Evolutionary conservation across 2,888 invertebrate species (phyloP).

Genomic region (Orthonevra nobilis): DNA sequence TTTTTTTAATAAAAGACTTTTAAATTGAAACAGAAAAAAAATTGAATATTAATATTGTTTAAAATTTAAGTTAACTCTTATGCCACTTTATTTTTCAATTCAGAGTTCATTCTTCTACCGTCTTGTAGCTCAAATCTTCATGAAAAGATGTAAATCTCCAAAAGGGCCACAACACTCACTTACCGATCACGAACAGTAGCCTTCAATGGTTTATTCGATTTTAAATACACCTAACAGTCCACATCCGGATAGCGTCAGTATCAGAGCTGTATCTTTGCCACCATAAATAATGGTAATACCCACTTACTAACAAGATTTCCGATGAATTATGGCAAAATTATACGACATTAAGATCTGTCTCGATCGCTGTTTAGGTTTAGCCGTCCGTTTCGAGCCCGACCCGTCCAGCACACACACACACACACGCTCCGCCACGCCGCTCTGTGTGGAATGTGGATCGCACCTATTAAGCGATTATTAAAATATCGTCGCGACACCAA

Average conservation of each 20-base stretch:
- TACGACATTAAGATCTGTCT: constrained; percentile 70
- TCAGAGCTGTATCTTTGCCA: constrained; percentile 63
- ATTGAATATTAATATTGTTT: too few relatives aligned
- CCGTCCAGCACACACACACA: constrained; percentile 20
- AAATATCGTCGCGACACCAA: constrained; percentile 70
- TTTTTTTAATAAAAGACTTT: too few relatives aligned
- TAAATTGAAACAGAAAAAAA: too few relatives aligned
- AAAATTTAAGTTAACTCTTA: too few relatives aligned
- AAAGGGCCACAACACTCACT: constrained; percentile 54
- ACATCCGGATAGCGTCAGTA: constrained; percentile 66
- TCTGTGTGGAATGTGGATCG: constrained; percentile 65
- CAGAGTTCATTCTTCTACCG: too few relatives aligned
- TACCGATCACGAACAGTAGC: constrained; percentile 60
- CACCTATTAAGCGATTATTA: constrained; percentile 70
- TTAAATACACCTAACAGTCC: constrained; percentile 65
- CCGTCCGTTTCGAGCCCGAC: constrained; percentile 40
- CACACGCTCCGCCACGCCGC: neutral
- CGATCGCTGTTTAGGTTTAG: constrained; percentile 69
- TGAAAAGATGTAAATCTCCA: constrained; percentile 52
- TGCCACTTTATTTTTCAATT: too few relatives aligned
- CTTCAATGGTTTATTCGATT: constrained; percentile 64
- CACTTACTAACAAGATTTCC: constrained; percentile 68
- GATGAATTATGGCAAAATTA: constrained; percentile 68
- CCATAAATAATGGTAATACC: constrained; percentile 70
- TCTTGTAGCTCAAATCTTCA: too few relatives aligned